Percentiles rank a stretch among this genome's conserved stretches.
These are phyloP conservation scores for Dromococcyx pavoninus DNA, from an alignment of 2,797 vertebrate species.

Conservation along the genomic window DNA sequence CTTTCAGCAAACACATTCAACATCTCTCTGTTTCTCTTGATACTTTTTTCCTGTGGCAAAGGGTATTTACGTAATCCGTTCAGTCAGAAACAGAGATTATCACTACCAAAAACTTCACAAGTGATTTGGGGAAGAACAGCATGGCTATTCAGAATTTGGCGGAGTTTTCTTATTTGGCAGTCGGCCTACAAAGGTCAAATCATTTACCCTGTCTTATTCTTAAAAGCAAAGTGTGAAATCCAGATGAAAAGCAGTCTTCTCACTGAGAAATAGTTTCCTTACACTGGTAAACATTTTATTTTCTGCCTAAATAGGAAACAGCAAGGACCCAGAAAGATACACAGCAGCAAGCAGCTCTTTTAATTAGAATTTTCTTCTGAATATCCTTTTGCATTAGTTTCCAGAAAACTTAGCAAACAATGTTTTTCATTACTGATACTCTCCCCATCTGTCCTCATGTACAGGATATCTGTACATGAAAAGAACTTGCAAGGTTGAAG, in stretches of 20 bases:
- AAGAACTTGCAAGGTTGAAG: neutral
- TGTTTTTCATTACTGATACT: conserved; percentile 20
- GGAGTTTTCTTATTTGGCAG: neutral
- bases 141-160: neutral
- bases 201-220: neutral
- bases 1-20: neutral
- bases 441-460: neutral
- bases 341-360: neutral
- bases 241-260: neutral
- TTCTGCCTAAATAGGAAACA: neutral
- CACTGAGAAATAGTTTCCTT: neutral
- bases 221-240: conserved; percentile 28
- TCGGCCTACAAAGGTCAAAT: neutral
- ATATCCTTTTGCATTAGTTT: conserved; percentile 10
- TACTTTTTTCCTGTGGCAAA: neutral
- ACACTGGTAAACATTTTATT: conserved; percentile 1
- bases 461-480: neutral
- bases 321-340: neutral
- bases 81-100: neutral
- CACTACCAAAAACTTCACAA: neutral
- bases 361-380: conserved; percentile 30
- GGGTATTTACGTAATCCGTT: neutral
- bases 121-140: neutral
- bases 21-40: neutral
- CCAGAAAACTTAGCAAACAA: conserved; percentile 43